A percentile compares a stretch with the other conserved stretches of the same genome.
These are phyloP conservation scores for Eurytoma adleriae DNA, from an alignment of 2,888 invertebrate genomes.

Conservation along the genomic window DNA sequence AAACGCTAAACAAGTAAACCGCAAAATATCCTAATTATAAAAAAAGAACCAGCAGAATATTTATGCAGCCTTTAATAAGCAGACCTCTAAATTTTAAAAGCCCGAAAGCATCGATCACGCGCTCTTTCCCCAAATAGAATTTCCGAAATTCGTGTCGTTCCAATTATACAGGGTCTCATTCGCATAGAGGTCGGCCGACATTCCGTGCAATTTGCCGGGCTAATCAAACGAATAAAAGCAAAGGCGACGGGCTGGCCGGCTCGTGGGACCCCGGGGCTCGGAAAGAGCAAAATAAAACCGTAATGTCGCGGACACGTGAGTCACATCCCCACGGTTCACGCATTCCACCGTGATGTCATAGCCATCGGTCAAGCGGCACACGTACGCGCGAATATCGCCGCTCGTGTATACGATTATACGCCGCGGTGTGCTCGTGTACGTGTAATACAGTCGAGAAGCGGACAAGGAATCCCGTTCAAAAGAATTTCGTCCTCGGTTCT, in stretches of 20 bases:
- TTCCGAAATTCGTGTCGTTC: neutral
- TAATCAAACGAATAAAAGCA: constrained; percentile 35
- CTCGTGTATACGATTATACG: constrained; percentile 8
- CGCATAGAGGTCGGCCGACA: neutral
- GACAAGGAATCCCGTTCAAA: neutral
- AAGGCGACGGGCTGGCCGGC: neutral
- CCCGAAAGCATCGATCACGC: neutral
- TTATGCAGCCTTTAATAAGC: neutral
- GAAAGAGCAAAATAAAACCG: constrained; percentile 7
- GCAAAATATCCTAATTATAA: no score
- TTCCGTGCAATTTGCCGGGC: constrained; percentile 20
- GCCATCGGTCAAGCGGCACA: constrained; percentile 43
- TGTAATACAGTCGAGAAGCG: neutral
- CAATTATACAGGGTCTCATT: neutral
- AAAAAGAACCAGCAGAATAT: no score
- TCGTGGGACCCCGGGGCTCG: neutral
- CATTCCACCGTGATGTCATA: constrained; percentile 73
- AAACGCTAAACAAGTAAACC: no score
- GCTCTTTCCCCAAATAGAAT: neutral
- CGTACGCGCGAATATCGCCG: neutral
- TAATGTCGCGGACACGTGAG: constrained; percentile 62
- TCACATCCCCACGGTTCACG: constrained; percentile 67
- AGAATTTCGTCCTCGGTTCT: constrained; percentile 19
- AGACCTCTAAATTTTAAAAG: neutral
- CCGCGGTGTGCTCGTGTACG: no score